Evolutionary conservation across 1,140 invertebrate genomes (phyloP), one percentile per base, ranked within the genome.

Genomic region (Carposina sasakii): DNA sequence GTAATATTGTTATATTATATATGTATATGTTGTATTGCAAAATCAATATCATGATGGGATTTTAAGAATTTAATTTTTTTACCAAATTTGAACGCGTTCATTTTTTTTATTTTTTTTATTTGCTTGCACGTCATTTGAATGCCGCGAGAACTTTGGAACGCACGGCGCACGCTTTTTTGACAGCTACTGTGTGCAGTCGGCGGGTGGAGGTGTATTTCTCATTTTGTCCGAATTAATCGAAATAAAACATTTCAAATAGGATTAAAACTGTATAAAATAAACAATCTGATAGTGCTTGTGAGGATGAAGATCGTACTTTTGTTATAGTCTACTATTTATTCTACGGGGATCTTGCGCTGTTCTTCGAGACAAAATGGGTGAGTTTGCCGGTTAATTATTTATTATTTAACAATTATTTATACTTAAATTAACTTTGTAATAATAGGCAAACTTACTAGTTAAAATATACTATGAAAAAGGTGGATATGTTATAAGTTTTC

Each of bases 351-450:
- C 13, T n/a, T n/a, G n/a, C n/a, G n/a, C 49, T 44, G 55, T 53
- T 62, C 55, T 40, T 42, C 39, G 46, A 57, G 52, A 57, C 62
- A 75, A 70, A 69, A 81, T 81, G 76, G 76, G 76, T 81, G 63
- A 77, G 76, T 77, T 53, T 53, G 56, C 70, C 72, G 72, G 74
- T 56, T 57, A 48, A 57, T 57, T 26, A 41, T 40, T 52, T 48
- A 19, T 62, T 51, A 48, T 49, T 57, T 55, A 31, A 15, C 8
- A 41, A 39, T 44, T 50, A 48, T 48, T 52, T 43, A 20, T 19
- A 37, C 37, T 6, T 26, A 13, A 1, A 40, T 8, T 44, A 26
- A 45, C 3, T 19, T 13, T 17, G 17, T 20, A 19, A 15, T 5
- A 34, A 15, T 15, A 34, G 8, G 5, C 33, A 34, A 34, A 5